These are phyloP conservation scores for Drosophila ogumai DNA, from an alignment of 1,140 invertebrate species.

Conservation along the genomic window DNA sequence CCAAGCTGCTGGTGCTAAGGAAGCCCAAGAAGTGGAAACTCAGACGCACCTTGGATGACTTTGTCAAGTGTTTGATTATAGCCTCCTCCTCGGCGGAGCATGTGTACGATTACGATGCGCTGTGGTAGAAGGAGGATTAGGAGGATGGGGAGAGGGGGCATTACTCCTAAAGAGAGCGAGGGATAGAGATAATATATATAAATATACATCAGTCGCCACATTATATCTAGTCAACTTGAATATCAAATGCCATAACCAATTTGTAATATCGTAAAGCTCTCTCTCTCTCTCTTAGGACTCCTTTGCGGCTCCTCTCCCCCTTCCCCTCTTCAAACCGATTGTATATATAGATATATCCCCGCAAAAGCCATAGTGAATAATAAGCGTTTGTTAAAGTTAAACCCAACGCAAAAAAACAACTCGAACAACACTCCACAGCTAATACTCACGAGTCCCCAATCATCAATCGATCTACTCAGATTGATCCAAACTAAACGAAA, in stretches of 20 bases:
- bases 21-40: constrained; percentile 67
- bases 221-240: constrained; percentile 67
- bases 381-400: constrained; percentile 69
- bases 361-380: constrained; percentile 26
- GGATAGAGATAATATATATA: background rate
- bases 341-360: constrained; percentile 45
- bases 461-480: constrained; percentile 24
- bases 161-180: background rate
- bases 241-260: constrained; percentile 52
- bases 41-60: constrained; percentile 61
- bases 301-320: background rate
- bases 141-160: background rate
- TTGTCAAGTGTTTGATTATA: constrained; percentile 71
- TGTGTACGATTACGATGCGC: constrained; percentile 73
- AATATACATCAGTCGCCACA: constrained; percentile 22
- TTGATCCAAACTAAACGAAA: constrained; percentile 70
- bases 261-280: constrained; percentile 9
- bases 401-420: background rate
- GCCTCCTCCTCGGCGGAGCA: constrained; percentile 74
- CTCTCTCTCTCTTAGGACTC: background rate
- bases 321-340: constrained; percentile 1
- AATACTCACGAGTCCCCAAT: constrained; percentile 40
- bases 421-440: constrained; percentile 10
- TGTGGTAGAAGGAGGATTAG: constrained; percentile 57
- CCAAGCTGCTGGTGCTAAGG: constrained; percentile 47